A percentile compares a stretch with the other conserved stretches of the same genome.
These are phyloP conservation scores for Theretra japonica DNA, from an alignment of 2,888 invertebrate species.

Conservation along the genomic window DNA sequence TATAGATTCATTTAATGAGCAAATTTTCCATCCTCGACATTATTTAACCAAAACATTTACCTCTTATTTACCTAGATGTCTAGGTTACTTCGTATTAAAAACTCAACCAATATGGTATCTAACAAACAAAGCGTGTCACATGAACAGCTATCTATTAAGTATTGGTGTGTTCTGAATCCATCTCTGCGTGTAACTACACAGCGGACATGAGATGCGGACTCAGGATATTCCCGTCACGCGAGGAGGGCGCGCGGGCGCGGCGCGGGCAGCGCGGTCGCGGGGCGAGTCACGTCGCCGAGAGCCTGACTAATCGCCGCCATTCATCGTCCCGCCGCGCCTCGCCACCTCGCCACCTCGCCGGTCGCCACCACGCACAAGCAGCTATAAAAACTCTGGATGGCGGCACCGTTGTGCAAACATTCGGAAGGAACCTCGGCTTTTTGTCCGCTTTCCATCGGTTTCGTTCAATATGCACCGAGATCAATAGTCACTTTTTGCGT, in stretches of 20 bases:
- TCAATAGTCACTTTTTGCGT: conserved; percentile 11
- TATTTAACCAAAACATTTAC: too few species aligned
- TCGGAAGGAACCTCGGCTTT: conserved; percentile 12
- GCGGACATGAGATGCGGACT: conserved; percentile 7
- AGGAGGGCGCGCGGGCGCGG: not conserved
- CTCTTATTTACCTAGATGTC: too few species aligned
- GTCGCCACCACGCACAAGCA: not conserved
- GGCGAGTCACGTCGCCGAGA: conserved; percentile 23
- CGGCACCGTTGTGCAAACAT: conserved; percentile 19
- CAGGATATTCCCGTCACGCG: conserved; percentile 20
- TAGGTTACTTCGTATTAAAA: too few species aligned
- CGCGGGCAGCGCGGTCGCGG: not conserved
- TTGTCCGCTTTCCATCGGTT: conserved; percentile 22
- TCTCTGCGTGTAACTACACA: not conserved
- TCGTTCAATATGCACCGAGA: conserved; percentile 21
- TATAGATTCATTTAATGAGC: too few species aligned
- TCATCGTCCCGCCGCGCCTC: conserved; percentile 18
- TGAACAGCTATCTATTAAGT: too few species aligned
- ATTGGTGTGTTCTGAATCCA: not conserved
- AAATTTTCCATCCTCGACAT: too few species aligned
- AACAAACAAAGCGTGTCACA: too few species aligned
- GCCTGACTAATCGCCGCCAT: conserved; percentile 29
- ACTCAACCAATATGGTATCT: too few species aligned
- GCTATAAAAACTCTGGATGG: not conserved
- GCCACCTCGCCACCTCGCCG: not conserved